Base-by-base conservation (phyloP, 2,888 invertebrate genomes). In the Falcaria lacertinaria region DNA sequence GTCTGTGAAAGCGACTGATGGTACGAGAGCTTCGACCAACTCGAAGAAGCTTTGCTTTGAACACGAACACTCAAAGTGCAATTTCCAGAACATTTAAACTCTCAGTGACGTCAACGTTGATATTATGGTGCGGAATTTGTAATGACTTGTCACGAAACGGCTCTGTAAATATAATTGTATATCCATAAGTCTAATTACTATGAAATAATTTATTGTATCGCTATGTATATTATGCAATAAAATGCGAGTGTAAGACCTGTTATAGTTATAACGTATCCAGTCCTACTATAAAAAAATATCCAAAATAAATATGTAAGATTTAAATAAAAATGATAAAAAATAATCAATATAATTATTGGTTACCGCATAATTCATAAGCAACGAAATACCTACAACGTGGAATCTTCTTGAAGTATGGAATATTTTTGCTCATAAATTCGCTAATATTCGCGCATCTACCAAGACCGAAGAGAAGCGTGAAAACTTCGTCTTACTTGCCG, bases 1-100 rank as follows among this genome's bases (percentile, higher is more conserved):
- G 77, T 89, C 48, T 89, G 84, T 69, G 90, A 89, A 52, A 89
- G 89, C 55, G 89, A 90, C 75, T 90, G 89, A 89, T 85, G 80
- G 80, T 77, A 74, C 66, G 78, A 71, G 5, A 52, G 60, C 71
- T 80, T 82, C 77, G 77, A 87, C 49, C 80, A 77, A 69, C 74
- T 86, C 61, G 84, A 86, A 74, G 87, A 87, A 65, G 85, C 87
- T 44, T 60, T 88, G 45, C 80, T 88, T 42, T 88, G 69, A 82
- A 62, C 47, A 52, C 47, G 54, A 50, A 72, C 72, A 74, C 64
- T 65, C 54, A 52, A 67, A 65, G 71, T 65, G 64, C 48, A 28
- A 54, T 51, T 48, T 44, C 47, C 39, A 45, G 48, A 58, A 53
- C 47, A 47, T 55, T 50, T 47, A 51, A 50, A 52, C 48, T 54